These are phyloP conservation scores for Coelinius sp. DNA, from an alignment of 2,888 invertebrate genomes.

Conservation along the genomic window DNA sequence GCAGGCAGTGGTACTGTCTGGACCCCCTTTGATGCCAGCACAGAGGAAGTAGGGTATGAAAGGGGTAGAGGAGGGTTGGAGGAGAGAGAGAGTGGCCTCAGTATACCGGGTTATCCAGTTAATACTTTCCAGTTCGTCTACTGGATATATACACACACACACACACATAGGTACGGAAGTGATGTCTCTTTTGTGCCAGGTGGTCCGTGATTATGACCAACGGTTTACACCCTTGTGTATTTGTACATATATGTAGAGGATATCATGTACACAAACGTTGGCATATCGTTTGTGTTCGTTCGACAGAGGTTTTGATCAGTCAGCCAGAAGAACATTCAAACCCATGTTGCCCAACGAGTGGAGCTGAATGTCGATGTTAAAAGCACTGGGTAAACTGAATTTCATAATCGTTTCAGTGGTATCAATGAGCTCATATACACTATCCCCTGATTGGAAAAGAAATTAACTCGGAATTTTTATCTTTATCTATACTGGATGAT, in stretches of 20 bases:
- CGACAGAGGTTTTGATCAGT: conserved; percentile 53
- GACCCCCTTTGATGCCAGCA: conserved; percentile 47
- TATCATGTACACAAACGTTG: conserved; percentile 26
- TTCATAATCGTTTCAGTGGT: conserved; percentile 7
- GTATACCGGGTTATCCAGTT: conserved; percentile 50
- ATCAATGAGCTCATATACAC: conserved; percentile 5
- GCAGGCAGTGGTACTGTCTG: background rate
- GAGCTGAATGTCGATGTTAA: conserved; percentile 15
- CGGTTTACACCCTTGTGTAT: conserved; percentile 31
- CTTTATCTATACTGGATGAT: background rate
- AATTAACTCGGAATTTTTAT: background rate
- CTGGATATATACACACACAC: conserved; percentile 33
- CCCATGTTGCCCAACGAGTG: background rate
- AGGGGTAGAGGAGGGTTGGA: background rate
- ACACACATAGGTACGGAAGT: conserved; percentile 50
- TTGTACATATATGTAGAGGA: conserved; percentile 21
- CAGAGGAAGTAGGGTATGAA: conserved; percentile 18
- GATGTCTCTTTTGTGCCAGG: conserved; percentile 52
- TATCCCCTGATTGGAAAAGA: background rate
- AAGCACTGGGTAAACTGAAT: conserved; percentile 4
- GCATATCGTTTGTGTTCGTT: conserved; percentile 40
- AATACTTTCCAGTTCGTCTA: conserved; percentile 54
- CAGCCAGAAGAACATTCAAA: conserved; percentile 51
- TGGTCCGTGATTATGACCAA: conserved; percentile 48
- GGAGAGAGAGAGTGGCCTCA: conserved; percentile 10